These are phyloP conservation scores for Nipponia nippon DNA, from an alignment of 2,113 vertebrate species.

Conservation along the genomic window DNA sequence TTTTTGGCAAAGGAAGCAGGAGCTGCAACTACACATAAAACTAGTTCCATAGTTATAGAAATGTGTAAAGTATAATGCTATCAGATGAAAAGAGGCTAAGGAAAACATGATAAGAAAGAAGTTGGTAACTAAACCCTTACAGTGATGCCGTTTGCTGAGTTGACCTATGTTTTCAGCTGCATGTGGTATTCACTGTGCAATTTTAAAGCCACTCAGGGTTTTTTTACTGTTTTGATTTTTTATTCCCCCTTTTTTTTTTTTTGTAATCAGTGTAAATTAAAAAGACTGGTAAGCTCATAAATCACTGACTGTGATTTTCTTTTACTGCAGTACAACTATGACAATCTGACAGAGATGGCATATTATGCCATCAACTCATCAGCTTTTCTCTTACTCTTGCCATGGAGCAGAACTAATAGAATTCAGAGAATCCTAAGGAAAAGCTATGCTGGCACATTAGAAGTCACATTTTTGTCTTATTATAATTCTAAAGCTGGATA, in stretches of 20 bases:
- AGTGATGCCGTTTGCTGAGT: background rate
- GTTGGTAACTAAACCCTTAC: background rate
- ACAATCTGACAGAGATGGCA: background rate
- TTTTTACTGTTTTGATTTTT: background rate
- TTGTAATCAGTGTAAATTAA: background rate
- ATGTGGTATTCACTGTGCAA: background rate
- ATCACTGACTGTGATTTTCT: background rate
- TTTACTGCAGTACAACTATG: background rate
- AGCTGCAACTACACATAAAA: background rate
- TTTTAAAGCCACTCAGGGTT: background rate
- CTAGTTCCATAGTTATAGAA: background rate
- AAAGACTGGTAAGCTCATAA: background rate
- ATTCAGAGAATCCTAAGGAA: background rate
- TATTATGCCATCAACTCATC: background rate
- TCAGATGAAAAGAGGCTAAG: background rate
- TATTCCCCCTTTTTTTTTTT: background rate
- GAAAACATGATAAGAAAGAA: background rate
- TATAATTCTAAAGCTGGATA: background rate
- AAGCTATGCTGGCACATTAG: background rate
- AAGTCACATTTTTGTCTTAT: background rate
- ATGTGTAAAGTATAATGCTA: background rate
- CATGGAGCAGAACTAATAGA: background rate
- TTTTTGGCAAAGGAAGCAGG: background rate
- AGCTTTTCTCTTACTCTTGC: background rate
- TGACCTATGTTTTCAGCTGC: background rate